These are phyloP conservation scores for Magallana angulata DNA, from an alignment of 1,140 invertebrate species.

Conservation along the genomic window DNA sequence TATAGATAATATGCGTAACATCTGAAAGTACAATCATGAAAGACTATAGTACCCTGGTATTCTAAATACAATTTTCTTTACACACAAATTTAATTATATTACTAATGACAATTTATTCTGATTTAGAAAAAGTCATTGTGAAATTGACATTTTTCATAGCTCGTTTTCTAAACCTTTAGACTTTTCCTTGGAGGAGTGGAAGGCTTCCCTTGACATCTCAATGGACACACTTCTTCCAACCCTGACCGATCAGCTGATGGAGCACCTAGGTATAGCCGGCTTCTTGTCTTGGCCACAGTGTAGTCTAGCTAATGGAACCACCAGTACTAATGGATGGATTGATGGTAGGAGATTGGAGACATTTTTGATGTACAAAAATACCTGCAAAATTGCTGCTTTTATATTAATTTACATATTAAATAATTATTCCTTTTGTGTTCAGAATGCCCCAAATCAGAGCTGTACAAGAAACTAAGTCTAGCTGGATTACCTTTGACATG, in stretches of 20 bases:
- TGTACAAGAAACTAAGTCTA: slow-evolving; percentile 2
- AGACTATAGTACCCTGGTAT: no score
- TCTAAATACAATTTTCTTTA: no score
- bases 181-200: not conserved
- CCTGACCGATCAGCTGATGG: slow-evolving; percentile 35
- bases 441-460: slow-evolving; percentile 4
- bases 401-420: not conserved
- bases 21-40: no score
- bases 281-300: slow-evolving; percentile 44
- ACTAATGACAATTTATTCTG: no score
- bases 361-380: not conserved
- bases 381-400: no score
- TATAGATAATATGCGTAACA: no score
- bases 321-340: slow-evolving; percentile 11
- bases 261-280: slow-evolving; percentile 36
- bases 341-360: slow-evolving; percentile 23
- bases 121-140: no score
- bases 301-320: not conserved
- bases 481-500: not conserved
- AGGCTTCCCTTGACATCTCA: not conserved
- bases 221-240: not conserved
- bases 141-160: no score
- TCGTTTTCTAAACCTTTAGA: not conserved
- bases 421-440: not conserved
- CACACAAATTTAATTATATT: no score